Evolutionary conservation across 2,113 vertebrate species (phyloP).

Genomic region (Sprattus sprattus): DNA sequence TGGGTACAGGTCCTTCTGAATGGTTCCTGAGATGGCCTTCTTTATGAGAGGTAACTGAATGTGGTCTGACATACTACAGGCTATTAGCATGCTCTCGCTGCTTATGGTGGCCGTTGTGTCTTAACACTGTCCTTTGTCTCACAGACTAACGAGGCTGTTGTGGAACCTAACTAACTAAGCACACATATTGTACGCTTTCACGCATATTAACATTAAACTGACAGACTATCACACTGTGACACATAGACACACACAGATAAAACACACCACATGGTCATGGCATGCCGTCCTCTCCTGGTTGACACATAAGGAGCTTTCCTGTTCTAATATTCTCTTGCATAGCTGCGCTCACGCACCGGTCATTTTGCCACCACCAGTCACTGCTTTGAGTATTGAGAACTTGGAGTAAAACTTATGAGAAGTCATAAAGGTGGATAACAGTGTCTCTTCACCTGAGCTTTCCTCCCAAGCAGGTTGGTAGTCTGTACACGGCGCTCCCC

Average conservation of each 20-base stretch:
- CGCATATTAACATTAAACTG: neutral
- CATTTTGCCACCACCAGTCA: neutral
- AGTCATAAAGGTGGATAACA: slow-evolving; percentile 53
- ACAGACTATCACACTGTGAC: neutral
- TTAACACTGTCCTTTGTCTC: neutral
- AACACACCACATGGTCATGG: neutral
- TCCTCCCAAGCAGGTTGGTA: slow-evolving; percentile 79
- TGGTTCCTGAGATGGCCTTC: neutral
- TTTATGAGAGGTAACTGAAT: neutral
- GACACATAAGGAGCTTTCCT: neutral
- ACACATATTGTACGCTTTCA: neutral
- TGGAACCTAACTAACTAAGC: neutral
- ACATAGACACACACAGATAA: neutral
- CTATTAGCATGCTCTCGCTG: neutral
- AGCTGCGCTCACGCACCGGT: neutral
- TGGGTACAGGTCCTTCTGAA: neutral
- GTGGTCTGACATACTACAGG: neutral
- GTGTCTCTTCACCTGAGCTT: slow-evolving; percentile 76
- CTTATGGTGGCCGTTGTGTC: neutral
- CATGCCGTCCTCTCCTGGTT: neutral
- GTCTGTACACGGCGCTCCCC: slow-evolving; percentile 66
- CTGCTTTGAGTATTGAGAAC: neutral
- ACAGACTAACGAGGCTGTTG: neutral
- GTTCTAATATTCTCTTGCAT: neutral
- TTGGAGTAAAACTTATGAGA: neutral